These are phyloP conservation scores for Grus americana DNA, from an alignment of 2,113 vertebrate genomes.

Conservation along the genomic window DNA sequence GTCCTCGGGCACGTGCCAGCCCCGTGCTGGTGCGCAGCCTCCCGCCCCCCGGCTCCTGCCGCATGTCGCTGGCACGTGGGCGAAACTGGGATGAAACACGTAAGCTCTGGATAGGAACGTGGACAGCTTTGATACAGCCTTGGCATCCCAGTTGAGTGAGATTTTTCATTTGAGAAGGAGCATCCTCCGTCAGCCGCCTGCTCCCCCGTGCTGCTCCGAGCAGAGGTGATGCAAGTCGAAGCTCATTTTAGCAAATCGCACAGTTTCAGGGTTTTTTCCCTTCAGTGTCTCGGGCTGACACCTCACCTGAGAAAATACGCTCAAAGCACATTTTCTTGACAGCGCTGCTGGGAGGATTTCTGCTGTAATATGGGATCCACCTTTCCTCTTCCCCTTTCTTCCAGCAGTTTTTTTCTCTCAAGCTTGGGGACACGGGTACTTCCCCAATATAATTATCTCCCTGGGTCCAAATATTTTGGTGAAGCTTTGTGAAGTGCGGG, in stretches of 20 bases:
- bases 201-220: rapidly evolving
- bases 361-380: rapidly evolving
- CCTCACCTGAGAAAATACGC: background rate
- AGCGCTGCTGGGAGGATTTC: background rate
- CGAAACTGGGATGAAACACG: background rate
- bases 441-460: background rate
- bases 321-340: background rate
- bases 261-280: background rate
- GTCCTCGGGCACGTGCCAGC: rapidly evolving
- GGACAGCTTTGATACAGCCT: background rate
- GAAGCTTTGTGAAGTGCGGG: background rate
- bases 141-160: too few relatives aligned
- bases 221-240: background rate
- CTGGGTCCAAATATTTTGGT: background rate
- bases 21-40: rapidly evolving
- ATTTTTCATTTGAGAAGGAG: background rate
- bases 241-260: background rate
- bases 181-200: background rate
- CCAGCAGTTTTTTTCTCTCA: background rate
- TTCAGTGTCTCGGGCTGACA: background rate
- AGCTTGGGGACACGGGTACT: background rate
- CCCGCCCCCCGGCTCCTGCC: background rate
- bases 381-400: background rate
- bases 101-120: background rate
- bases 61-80: rapidly evolving